phyloP scores from a whole-genome alignment of 2,113 vertebrate species.

The Platysternon megacephalum region DNA sequence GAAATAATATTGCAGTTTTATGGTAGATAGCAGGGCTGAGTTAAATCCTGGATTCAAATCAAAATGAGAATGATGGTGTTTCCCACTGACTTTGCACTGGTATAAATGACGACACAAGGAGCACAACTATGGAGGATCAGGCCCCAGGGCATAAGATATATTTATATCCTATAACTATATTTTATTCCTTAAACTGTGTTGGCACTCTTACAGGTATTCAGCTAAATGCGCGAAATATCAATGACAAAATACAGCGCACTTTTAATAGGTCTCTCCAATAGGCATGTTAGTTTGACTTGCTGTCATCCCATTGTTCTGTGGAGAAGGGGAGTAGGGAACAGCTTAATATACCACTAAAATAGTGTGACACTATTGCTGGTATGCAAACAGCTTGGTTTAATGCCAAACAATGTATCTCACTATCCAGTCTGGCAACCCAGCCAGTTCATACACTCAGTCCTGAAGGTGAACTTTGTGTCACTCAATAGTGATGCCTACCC shows the following conservation, averaged over 20 bases:
- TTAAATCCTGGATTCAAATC: constrained; percentile 52
- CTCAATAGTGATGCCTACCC: neutral
- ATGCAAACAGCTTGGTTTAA: constrained; percentile 60
- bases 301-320: constrained; percentile 12
- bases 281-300: constrained; percentile 12
- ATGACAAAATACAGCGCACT: constrained; percentile 26
- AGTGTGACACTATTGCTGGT: constrained; percentile 69
- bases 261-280: constrained; percentile 9
- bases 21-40: constrained; percentile 35
- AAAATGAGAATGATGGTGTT: constrained; percentile 37
- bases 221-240: neutral
- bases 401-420: constrained; percentile 73
- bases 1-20: constrained; percentile 58
- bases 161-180: neutral
- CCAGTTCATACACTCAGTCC: constrained; percentile 41
- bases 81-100: neutral
- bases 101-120: neutral
- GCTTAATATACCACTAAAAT: constrained; percentile 60
- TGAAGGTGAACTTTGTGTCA: constrained; percentile 68
- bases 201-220: constrained; percentile 24
- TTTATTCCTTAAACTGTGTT: neutral
- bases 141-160: neutral
- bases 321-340: constrained; percentile 54
- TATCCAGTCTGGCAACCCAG: constrained; percentile 64
- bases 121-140: neutral